Base-by-base conservation (phyloP, 2,888 invertebrate species). In the Lepidochitona cinerea region DNA sequence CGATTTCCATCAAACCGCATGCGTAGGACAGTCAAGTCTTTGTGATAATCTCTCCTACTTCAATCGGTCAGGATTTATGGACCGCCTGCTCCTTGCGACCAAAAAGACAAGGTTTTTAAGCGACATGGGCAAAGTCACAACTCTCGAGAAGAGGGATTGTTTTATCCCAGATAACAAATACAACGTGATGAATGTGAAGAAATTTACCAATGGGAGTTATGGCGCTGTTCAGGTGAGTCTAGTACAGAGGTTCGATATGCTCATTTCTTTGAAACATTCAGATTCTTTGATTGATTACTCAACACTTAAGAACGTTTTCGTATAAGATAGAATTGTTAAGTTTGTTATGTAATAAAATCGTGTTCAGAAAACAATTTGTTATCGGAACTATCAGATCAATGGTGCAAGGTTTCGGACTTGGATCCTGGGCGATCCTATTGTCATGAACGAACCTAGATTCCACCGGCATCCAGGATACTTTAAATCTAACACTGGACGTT, bases 41-140 rank as follows among this genome's bases (percentile, higher is more conserved):
- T 87, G 87, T 72, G 53, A 75, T 6, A 36, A 65, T 12, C 77
- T 87, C 70, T 72, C 79, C 2, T 64, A 70, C 3, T 66, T 68
- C 7, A 81, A 81, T 2, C 59, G 74, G 0, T 53, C 68, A 29
- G 26, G 3, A 1, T 59, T 59, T 26, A 29, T 32, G 4, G 3
- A 29, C 4, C 29, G 26, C 4, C 4, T 29, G 14, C 59, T 59
- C 4, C 14, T 32, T 4, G 59, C 59, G 23, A 59, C 59, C 23
- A 59, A 32, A 26, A 59, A 59, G 32, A 59, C 59, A 59, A 59
- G 26, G 23, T 59, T 59, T 32, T 14, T 59, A 4, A 59, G 7
- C 5, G 59, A 59, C 29, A 14, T 14, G 14, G 59, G 59, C 14
- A 59, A 29, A 32, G 59, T 59, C 4, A 4, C 32, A 9, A 32